Evolutionary conservation across 2,888 invertebrate species (phyloP).

Genomic region (Drosophila incognita): DNA sequence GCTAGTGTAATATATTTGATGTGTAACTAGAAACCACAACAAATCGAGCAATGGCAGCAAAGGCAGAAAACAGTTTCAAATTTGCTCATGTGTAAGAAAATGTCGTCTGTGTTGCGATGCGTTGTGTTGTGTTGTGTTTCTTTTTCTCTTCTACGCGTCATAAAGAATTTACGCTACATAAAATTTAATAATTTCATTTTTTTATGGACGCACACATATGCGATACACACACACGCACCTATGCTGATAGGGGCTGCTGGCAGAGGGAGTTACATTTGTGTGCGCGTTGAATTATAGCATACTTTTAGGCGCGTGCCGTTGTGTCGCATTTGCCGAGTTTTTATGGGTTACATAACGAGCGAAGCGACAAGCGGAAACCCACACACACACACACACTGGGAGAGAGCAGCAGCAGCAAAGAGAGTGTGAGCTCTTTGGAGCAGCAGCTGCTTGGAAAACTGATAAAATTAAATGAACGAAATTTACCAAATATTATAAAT

Average conservation of each 20-base stretch:
- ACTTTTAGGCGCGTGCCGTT: slow-evolving; percentile 80
- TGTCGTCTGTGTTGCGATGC: slow-evolving; percentile 4
- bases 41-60: background rate
- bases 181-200: slow-evolving; percentile 83
- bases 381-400: slow-evolving; percentile 20
- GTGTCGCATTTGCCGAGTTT: slow-evolving; percentile 74
- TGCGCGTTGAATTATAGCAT: slow-evolving; percentile 78
- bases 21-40: slow-evolving; percentile 32
- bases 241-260: slow-evolving; percentile 20
- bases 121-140: background rate
- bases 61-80: slow-evolving; percentile 45
- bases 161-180: slow-evolving; percentile 84
- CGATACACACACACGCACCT: slow-evolving; percentile 26
- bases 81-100: slow-evolving; percentile 74
- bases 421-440: slow-evolving; percentile 6
- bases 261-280: slow-evolving; percentile 26
- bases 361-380: slow-evolving; percentile 65
- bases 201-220: slow-evolving; percentile 62
- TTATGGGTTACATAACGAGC: slow-evolving; percentile 79
- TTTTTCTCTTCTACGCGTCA: slow-evolving; percentile 46
- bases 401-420: background rate
- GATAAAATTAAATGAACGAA: slow-evolving; percentile 33
- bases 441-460: slow-evolving; percentile 18
- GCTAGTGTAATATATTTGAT: slow-evolving; percentile 45
- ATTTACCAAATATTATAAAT: slow-evolving; percentile 26